A percentile compares a stretch with the other conserved stretches of the same genome.
phyloP scores from a whole-genome alignment of 2,888 invertebrate species.

The Scaptomyza cyrtandrae region DNA sequence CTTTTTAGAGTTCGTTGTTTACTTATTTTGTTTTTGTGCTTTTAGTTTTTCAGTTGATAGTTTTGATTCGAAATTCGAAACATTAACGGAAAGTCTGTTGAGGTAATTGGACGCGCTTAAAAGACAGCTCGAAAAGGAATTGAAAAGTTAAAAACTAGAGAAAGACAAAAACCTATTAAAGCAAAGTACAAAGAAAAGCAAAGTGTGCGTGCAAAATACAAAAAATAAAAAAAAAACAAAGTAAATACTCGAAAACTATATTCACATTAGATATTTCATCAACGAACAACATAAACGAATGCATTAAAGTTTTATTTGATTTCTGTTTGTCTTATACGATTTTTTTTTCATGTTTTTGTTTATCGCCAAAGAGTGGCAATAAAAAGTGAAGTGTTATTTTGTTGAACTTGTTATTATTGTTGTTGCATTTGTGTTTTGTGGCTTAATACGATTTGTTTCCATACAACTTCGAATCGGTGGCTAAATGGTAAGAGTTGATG shows the following conservation, averaged over 20 bases:
- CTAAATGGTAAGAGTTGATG: constrained; percentile 14
- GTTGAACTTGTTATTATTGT: background rate
- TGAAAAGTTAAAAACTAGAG: background rate
- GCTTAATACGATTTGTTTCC: constrained; percentile 14
- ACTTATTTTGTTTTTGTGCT: constrained; percentile 21
- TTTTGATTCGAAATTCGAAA: constrained; percentile 70
- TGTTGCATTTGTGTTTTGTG: constrained; percentile 5
- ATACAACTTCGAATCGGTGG: constrained; percentile 27
- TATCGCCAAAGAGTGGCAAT: constrained; percentile 25
- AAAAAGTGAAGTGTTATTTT: constrained; percentile 47
- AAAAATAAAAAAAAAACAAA: background rate
- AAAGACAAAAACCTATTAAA: background rate
- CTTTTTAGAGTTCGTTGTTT: constrained; percentile 8
- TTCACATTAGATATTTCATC: constrained; percentile 1
- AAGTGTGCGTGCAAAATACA: constrained; percentile 4
- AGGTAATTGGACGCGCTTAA: constrained; percentile 78
- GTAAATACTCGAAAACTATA: background rate
- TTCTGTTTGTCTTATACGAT: constrained; percentile 12
- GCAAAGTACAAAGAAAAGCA: background rate
- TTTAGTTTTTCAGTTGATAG: constrained; percentile 59
- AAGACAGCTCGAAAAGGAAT: constrained; percentile 26
- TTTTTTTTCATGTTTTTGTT: constrained; percentile 5
- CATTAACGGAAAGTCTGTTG: constrained; percentile 74
- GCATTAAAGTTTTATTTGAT: constrained; percentile 9
- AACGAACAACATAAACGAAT: constrained; percentile 12